A percentile compares a stretch with the other conserved stretches of the same genome.
Conservation (phyloP, 2,113 vertebrate species). For the Xenopus laevis region DNA sequence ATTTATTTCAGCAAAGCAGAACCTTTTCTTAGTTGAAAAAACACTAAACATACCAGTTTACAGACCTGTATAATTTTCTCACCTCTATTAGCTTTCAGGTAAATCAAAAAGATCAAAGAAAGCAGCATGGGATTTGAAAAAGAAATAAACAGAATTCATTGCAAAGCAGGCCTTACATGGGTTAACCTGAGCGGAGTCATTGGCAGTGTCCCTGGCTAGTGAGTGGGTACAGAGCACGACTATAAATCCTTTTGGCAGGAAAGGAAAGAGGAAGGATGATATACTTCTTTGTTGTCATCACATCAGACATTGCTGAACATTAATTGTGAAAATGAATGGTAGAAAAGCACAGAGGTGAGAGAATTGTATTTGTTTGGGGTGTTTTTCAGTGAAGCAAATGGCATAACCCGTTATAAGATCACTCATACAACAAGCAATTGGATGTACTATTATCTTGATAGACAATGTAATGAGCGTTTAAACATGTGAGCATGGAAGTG, state of each 20-base stretch:
- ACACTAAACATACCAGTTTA: no score
- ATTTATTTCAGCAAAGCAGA: no score
- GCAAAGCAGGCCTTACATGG: not conserved
- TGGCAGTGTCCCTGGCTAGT: not conserved
- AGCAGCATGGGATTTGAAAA: not conserved
- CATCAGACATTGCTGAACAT: not conserved
- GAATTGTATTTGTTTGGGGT: no score
- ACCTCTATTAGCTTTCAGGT: not conserved
- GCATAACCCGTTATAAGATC: no score
- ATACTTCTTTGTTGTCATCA: not conserved
- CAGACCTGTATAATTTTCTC: no score
- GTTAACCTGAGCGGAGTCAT: not conserved
- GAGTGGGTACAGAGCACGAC: not conserved
- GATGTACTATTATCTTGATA: no score
- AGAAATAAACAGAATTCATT: not conserved
- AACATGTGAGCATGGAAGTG: no score
- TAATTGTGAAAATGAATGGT: not conserved
- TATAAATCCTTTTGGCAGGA: slow-evolving; percentile 1
- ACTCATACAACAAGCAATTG: no score
- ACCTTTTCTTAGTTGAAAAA: no score
- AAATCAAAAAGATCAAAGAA: not conserved
- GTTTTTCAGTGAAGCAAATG: no score
- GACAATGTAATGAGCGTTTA: no score
- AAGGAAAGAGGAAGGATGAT: not conserved
- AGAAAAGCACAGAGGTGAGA: no score